Base-by-base conservation (phyloP, 1,140 invertebrate genomes). In the Heliconius nattereri region DNA sequence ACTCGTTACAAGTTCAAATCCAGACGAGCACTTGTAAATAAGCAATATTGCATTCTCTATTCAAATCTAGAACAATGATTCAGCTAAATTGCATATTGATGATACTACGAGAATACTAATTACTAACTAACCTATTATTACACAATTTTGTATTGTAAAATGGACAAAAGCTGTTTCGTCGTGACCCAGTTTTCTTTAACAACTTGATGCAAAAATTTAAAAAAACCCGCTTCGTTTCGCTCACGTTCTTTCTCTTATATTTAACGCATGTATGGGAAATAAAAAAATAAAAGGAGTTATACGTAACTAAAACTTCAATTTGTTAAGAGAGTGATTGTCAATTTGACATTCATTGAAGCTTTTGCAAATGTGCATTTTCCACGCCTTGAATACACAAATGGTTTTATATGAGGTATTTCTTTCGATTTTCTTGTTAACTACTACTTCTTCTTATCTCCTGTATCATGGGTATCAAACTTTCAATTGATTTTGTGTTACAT, bases 61-160 rank as follows among this genome's bases (percentile, higher is more conserved):
- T 82, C 70, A 84, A 84, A 72, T 82, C 45, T 76, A 80, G 78
- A 84, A 84, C 83, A 84, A 84, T 84, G 80, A 82, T 32, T 79
- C 49, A 76, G 60, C 73, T 76, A 78, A 78, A 82, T 82, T 80
- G 81, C 78, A 80, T 80, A 80, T 80, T 78, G 78, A 80, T 84
- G 83, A 84, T 82, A 80, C 78, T 71, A 66, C 75, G 75, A 66
- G 75, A 81, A 81, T 82, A 81, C 79, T 84, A 84, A 82, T 78
- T 75, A 82, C 81, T 73, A 29, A 78, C 81, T 73, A 23, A 60
- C 3, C 57, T n/a, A 23, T 72, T 73, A 78, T 84, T 84, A 73
- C 78, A 60, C 78, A 78, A 82, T 75, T 52, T 78, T 82, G 80
- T 82, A 84, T 84, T 84, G 83, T 84, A 76, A 73, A 74, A 75